A percentile compares a stretch with the other conserved stretches of the same genome.
phyloP scores from a whole-genome alignment of 2,888 invertebrate species.

The Vandiemenella viatica region DNA sequence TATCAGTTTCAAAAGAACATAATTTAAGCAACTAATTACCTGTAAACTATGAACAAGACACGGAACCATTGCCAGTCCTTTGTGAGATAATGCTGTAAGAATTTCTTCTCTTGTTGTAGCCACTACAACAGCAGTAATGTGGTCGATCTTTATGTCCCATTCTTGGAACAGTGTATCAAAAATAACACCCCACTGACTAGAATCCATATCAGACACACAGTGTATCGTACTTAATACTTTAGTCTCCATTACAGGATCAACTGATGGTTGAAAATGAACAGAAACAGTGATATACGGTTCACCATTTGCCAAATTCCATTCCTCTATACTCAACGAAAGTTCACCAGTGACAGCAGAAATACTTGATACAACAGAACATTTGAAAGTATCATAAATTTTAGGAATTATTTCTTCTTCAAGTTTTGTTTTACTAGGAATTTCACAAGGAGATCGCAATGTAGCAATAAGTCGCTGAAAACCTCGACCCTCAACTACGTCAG shows the following conservation, averaged over 20 bases:
- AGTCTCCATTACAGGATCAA: slow-evolving; percentile 27
- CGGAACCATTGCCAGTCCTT: slow-evolving; percentile 29
- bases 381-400: slow-evolving; percentile 29
- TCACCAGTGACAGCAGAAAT: slow-evolving; percentile 24
- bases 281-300: slow-evolving; percentile 30
- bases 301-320: slow-evolving; percentile 28
- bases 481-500: slow-evolving; percentile 32
- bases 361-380: slow-evolving; percentile 25
- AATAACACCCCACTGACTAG: slow-evolving; percentile 26
- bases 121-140: slow-evolving; percentile 29
- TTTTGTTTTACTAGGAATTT: slow-evolving; percentile 32
- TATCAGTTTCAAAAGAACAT: no score
- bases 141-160: slow-evolving; percentile 29
- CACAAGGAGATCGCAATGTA: slow-evolving; percentile 30
- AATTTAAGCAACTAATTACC: slow-evolving; percentile 16
- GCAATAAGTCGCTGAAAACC: slow-evolving; percentile 32
- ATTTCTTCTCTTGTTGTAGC: slow-evolving; percentile 27
- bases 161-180: slow-evolving; percentile 28
- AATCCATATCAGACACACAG: slow-evolving; percentile 27
- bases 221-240: slow-evolving; percentile 31
- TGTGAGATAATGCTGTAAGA: slow-evolving; percentile 23
- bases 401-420: slow-evolving; percentile 33
- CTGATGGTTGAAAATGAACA: slow-evolving; percentile 27
- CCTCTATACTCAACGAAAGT: slow-evolving; percentile 30
- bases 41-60: slow-evolving; percentile 31